phyloP scores from a whole-genome alignment of 2,888 invertebrate species.

The Sarcophaga subvicina region DNA sequence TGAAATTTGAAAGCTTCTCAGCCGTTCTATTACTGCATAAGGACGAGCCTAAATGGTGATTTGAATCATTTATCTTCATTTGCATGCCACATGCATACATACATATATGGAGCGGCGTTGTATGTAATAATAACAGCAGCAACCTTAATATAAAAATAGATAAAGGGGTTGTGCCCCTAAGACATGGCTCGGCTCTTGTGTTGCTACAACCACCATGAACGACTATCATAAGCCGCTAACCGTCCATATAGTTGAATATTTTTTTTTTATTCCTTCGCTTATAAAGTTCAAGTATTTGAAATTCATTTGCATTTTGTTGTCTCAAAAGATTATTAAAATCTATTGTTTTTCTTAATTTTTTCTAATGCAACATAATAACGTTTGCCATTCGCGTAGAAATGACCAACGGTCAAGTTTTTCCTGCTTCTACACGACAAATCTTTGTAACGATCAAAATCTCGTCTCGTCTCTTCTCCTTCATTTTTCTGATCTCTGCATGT shows the following conservation, averaged over 20 bases:
- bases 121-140: conserved; percentile 1
- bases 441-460: conserved; percentile 7
- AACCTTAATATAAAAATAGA: neutral
- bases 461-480: neutral
- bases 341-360: conserved; percentile 62
- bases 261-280: neutral
- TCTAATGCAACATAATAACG: conserved; percentile 63
- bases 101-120: conserved; percentile 61
- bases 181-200: neutral
- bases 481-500: conserved; percentile 34
- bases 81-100: conserved; percentile 57
- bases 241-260: neutral
- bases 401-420: conserved; percentile 68
- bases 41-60: conserved; percentile 55
- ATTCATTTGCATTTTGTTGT: conserved; percentile 63
- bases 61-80: conserved; percentile 70
- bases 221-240: neutral
- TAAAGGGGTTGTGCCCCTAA: conserved; percentile 48
- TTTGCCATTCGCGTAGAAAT: conserved; percentile 34
- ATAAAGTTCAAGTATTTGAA: conserved; percentile 64
- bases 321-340: conserved; percentile 65
- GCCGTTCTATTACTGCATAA: neutral
- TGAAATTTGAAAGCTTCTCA: conserved; percentile 57
- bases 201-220: conserved; percentile 29
- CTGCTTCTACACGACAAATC: conserved; percentile 10